Percentiles rank a stretch among this genome's conserved stretches.
phyloP scores from a whole-genome alignment of 2,797 vertebrate genomes.

The Sus cebifrons region DNA sequence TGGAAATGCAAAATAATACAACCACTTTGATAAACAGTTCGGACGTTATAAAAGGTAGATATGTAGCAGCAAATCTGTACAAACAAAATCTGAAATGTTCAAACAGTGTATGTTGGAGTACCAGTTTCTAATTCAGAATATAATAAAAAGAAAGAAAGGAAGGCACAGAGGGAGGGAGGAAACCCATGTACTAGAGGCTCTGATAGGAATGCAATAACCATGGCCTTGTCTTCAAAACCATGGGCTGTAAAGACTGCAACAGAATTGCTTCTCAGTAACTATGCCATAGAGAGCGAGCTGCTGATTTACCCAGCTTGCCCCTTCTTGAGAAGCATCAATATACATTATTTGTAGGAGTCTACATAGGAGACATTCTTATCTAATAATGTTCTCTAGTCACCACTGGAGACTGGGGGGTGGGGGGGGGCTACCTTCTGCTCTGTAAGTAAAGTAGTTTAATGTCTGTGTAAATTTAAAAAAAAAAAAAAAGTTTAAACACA shows the following conservation, averaged over 20 bases:
- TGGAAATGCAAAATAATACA: background rate
- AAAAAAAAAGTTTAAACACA: slow-evolving; percentile 86
- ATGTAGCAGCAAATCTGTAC: background rate
- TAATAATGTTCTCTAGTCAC: slow-evolving; percentile 90
- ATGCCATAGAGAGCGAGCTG: slow-evolving; percentile 89
- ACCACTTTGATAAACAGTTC: background rate
- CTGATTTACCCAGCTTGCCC: slow-evolving; percentile 87
- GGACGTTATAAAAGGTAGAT: slow-evolving; percentile 7
- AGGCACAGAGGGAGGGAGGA: slow-evolving; percentile 89
- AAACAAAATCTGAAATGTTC: slow-evolving; percentile 9
- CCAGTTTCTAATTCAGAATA: slow-evolving; percentile 95
- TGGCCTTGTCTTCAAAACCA: slow-evolving; percentile 96
- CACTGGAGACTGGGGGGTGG: slow-evolving; percentile 87
- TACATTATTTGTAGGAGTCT: slow-evolving; percentile 91
- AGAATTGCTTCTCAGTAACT: slow-evolving; percentile 96
- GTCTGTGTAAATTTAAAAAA: slow-evolving; percentile 94
- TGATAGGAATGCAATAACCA: slow-evolving; percentile 96
- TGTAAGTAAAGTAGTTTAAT: slow-evolving; percentile 97
- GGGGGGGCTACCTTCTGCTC: slow-evolving; percentile 81
- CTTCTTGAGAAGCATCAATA: slow-evolving; percentile 90
- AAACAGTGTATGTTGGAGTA: slow-evolving; percentile 84
- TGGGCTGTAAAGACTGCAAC: slow-evolving; percentile 95
- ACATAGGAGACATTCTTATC: slow-evolving; percentile 91
- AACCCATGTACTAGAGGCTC: slow-evolving; percentile 97
- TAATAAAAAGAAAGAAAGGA: slow-evolving; percentile 93